Percentiles rank a stretch among this genome's conserved stretches.
phyloP scores from a whole-genome alignment of 1,140 invertebrate genomes.

The Spodoptera frugiperda region DNA sequence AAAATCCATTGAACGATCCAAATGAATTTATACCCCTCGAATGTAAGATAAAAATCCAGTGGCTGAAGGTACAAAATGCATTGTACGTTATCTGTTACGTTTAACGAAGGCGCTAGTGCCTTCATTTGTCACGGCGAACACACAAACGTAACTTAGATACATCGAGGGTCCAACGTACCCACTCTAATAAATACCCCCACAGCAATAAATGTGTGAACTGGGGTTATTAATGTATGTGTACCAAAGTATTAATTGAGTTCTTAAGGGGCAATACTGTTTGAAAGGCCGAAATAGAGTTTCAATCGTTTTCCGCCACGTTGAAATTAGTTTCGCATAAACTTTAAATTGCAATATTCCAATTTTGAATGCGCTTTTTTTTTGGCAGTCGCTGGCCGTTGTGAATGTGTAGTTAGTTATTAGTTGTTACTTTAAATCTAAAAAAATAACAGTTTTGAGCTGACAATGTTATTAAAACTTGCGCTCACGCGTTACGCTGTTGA shows the following conservation, averaged over 20 bases:
- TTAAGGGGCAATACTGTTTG: constrained; percentile 2
- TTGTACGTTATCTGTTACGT: too few species aligned
- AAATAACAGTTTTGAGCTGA: too few species aligned
- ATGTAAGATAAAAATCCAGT: too few species aligned
- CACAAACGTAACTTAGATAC: background rate
- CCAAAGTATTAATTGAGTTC: constrained; percentile 37
- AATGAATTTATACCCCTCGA: too few species aligned
- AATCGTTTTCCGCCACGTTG: background rate
- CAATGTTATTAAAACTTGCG: too few species aligned
- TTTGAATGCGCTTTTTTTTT: background rate
- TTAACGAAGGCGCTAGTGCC: too few species aligned
- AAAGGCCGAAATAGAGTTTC: background rate
- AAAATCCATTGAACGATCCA: too few species aligned
- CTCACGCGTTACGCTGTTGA: too few species aligned
- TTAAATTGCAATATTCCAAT: background rate
- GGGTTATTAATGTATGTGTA: constrained; percentile 21
- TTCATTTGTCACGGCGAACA: background rate
- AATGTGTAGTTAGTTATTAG: background rate
- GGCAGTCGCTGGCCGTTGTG: background rate
- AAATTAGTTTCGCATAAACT: background rate
- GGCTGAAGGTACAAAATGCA: too few species aligned
- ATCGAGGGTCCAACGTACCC: background rate
- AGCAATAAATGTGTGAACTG: constrained; percentile 24
- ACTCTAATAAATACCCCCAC: background rate
- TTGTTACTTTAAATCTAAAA: too few species aligned